Evolutionary conservation across 1,140 invertebrate species (phyloP).

Genomic region (Lerema accius): DNA sequence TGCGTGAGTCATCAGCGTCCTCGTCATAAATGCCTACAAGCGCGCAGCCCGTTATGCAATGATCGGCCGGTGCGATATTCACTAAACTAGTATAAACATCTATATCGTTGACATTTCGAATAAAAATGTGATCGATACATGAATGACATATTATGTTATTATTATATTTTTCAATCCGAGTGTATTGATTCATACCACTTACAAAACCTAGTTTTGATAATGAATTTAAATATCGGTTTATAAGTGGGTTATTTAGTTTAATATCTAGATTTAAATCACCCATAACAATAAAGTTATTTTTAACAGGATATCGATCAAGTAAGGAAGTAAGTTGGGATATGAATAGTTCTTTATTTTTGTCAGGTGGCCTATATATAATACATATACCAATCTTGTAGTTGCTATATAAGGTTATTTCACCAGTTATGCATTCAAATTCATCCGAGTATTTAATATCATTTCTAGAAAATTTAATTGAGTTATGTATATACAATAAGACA

Average conservation of each 20-base stretch:
- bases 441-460: not conserved
- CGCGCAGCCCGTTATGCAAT: slow-evolving; percentile 35
- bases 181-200: slow-evolving; percentile 27
- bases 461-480: slow-evolving; percentile 10
- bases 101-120: not conserved
- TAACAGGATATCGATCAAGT: not conserved
- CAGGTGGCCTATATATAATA: slow-evolving; percentile 18
- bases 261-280: slow-evolving; percentile 26
- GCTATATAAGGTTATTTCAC: too few species aligned
- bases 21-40: not conserved
- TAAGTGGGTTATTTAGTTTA: not conserved
- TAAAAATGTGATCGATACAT: slow-evolving; percentile 35
- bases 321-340: not conserved
- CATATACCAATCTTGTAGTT: not conserved
- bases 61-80: slow-evolving; percentile 30
- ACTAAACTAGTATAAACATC: slow-evolving; percentile 24
- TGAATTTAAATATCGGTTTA: slow-evolving; percentile 8
- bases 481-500: slow-evolving; percentile 31
- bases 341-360: slow-evolving; percentile 6
- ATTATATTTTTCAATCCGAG: slow-evolving; percentile 30
- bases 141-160: slow-evolving; percentile 15
- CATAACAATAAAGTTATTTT: slow-evolving; percentile 5
- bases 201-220: slow-evolving; percentile 19
- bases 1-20: too few species aligned
- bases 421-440: not conserved